phyloP scores from a whole-genome alignment of 2,113 vertebrate genomes.

The Cichladusa arquata region DNA sequence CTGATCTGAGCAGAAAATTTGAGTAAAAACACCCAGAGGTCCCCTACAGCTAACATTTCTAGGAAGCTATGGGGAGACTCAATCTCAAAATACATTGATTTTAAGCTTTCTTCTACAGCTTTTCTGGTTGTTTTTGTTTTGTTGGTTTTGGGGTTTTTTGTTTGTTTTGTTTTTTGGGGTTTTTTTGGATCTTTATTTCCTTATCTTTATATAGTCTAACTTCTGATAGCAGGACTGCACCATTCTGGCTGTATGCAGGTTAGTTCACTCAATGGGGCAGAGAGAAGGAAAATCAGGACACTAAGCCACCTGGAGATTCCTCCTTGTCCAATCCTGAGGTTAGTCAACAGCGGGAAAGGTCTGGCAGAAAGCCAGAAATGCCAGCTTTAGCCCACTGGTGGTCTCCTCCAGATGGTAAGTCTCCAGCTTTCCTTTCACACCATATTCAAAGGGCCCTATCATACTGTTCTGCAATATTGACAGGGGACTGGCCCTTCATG shows the following conservation, averaged over 20 bases:
- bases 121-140: neutral
- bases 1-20: neutral
- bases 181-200: neutral
- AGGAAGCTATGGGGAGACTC: neutral
- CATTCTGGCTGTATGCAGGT: neutral
- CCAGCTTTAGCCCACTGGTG: neutral
- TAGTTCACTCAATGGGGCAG: neutral
- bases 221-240: neutral
- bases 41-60: neutral
- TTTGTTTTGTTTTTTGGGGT: rapidly evolving
- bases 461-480: neutral
- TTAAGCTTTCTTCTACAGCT: neutral
- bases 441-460: neutral
- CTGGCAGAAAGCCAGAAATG: neutral
- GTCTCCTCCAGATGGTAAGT: neutral
- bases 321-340: neutral
- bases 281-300: neutral
- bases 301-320: neutral
- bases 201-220: neutral
- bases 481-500: neutral
- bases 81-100: neutral
- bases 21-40: neutral
- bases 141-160: neutral
- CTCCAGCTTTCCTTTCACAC: neutral
- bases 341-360: neutral